phyloP scores from a whole-genome alignment of 2,797 vertebrate species.

The Malurus leucopterus region DNA sequence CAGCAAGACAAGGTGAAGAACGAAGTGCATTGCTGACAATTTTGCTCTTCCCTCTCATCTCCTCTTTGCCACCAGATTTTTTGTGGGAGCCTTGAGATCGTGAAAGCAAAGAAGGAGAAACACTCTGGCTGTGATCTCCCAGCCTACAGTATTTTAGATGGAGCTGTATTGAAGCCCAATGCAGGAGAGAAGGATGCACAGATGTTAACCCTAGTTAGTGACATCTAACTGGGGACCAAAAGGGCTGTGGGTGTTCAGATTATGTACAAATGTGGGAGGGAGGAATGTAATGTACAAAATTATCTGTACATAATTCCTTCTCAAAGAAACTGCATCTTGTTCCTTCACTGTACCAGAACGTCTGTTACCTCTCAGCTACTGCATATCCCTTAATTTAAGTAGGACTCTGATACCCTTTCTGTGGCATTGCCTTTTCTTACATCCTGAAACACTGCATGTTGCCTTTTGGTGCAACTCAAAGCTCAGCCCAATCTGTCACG shows the following conservation, averaged over 20 bases:
- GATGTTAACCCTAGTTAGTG: neutral
- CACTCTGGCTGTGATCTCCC: neutral
- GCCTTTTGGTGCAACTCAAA: neutral
- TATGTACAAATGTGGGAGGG: neutral
- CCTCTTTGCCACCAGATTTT: neutral
- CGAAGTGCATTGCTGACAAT: neutral
- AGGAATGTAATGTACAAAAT: neutral
- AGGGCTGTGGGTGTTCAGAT: neutral
- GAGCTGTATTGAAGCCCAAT: neutral
- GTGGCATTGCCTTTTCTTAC: neutral
- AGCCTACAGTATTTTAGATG: neutral
- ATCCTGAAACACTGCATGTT: neutral
- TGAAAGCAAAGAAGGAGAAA: neutral
- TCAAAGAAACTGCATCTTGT: neutral
- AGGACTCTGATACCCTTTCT: neutral
- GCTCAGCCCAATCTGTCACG: neutral
- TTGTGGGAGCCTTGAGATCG: neutral
- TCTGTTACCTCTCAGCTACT: neutral
- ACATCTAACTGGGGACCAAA: neutral
- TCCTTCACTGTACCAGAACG: neutral
- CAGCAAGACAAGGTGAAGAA: neutral
- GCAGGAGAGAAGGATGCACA: neutral
- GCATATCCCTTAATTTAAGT: neutral
- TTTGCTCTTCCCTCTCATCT: neutral
- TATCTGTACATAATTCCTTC: neutral